Conservation (phyloP, 2,797 vertebrate genomes). For the Platalea minor region DNA sequence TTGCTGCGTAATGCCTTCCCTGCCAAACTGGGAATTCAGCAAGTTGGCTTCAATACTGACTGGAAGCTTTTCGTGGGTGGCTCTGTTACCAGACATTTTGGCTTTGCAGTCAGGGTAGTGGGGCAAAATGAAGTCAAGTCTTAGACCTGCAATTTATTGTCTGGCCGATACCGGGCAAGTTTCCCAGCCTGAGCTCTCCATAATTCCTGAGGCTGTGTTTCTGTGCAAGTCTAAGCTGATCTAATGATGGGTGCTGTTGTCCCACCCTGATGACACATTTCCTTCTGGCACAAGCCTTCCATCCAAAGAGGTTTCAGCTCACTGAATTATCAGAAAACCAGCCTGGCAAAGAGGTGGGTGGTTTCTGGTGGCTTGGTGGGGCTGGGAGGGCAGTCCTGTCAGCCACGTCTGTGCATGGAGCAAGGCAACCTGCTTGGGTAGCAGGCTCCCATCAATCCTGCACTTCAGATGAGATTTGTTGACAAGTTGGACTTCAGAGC, state of each 20-base stretch:
- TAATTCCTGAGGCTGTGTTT: fast-evolving
- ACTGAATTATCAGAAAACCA: fast-evolving
- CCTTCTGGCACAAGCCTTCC: neutral
- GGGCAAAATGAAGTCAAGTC: neutral
- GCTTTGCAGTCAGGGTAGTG: neutral
- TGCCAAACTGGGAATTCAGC: neutral
- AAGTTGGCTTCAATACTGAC: neutral
- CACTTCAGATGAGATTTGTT: neutral
- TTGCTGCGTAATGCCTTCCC: neutral
- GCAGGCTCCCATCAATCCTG: neutral
- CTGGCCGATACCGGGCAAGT: fast-evolving
- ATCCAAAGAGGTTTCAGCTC: neutral
- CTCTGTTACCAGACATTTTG: neutral
- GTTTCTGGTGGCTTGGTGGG: neutral
- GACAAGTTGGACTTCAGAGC: neutral
- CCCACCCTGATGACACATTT: neutral
- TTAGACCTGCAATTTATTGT: neutral
- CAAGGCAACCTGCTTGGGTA: neutral
- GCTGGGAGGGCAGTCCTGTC: neutral
- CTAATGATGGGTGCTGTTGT: fast-evolving
- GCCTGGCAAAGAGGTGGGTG: neutral
- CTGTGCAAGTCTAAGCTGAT: neutral
- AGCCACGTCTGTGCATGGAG: fast-evolving
- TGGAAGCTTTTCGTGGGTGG: neutral
- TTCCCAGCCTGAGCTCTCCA: neutral